Conservation (phyloP, 35 echinoderm and acorn worm species). For the Ophioderma brevispina region DNA sequence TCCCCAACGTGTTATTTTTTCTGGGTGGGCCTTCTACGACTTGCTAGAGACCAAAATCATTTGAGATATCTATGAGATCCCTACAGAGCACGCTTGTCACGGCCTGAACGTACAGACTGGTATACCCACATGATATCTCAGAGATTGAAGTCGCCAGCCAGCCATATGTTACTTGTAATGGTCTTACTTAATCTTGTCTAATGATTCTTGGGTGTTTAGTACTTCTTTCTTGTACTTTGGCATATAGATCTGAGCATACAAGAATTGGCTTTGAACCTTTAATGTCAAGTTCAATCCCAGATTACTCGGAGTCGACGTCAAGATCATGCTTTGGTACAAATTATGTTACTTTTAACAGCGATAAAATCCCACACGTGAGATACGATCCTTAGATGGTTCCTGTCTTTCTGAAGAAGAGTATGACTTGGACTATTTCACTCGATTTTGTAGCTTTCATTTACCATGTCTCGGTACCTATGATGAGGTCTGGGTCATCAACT, state of each 20-base stretch:
- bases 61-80: too few species aligned
- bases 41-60: too few species aligned
- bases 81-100: neutral
- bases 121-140: neutral
- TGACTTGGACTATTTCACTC: neutral
- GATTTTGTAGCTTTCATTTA: neutral
- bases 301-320: neutral
- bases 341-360: neutral
- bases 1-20: neutral
- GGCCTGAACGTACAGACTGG: neutral
- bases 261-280: neutral
- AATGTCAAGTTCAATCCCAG: neutral
- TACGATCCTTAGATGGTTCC: neutral
- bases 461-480: neutral
- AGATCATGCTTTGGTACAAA: neutral
- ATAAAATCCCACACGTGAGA: neutral
- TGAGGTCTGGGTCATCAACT: neutral
- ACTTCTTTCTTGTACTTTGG: neutral
- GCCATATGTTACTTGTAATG: neutral
- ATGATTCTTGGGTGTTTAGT: neutral
- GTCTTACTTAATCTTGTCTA: neutral
- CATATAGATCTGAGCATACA: neutral
- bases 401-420: neutral
- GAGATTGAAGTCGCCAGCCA: too few species aligned
- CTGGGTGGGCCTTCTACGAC: too few species aligned